Conservation (phyloP, 2,888 invertebrate genomes). For the Pemphredon lugubris region DNA sequence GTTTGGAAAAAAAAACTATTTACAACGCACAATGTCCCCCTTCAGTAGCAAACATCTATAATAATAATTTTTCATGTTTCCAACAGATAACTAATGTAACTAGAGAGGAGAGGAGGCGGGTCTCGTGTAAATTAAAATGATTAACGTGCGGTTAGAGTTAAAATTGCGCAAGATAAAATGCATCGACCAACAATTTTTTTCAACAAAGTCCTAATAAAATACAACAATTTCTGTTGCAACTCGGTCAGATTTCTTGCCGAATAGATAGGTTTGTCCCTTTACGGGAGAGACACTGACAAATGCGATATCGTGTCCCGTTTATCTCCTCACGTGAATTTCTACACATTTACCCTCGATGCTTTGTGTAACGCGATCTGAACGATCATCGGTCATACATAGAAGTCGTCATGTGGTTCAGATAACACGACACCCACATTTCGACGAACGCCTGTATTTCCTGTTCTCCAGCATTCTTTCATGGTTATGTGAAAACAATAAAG, state of each 20-base stretch:
- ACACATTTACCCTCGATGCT: conserved; percentile 9
- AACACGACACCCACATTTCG: conserved; percentile 38
- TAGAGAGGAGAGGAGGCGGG: too few species aligned
- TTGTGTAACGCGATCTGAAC: conserved; percentile 17
- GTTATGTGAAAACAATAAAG: too few species aligned
- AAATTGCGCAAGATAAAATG: too few species aligned
- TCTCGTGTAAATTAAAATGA: too few species aligned
- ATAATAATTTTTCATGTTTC: too few species aligned
- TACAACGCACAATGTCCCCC: too few species aligned
- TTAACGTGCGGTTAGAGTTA: too few species aligned
- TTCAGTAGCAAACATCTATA: too few species aligned
- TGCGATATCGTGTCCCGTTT: conserved; percentile 9
- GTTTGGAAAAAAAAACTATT: too few species aligned
- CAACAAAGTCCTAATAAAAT: background rate
- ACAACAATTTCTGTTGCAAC: background rate
- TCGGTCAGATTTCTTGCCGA: background rate
- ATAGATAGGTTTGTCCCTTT: background rate
- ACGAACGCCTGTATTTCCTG: background rate
- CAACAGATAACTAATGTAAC: too few species aligned
- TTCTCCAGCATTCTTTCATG: too few species aligned
- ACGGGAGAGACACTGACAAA: conserved; percentile 6
- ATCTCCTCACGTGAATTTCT: conserved; percentile 21
- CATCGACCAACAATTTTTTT: too few species aligned
- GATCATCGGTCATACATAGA: conserved; percentile 4
- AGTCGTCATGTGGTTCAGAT: conserved; percentile 53